phyloP scores from a whole-genome alignment of 2,888 invertebrate genomes.

The Darwinula stevensoni region DNA sequence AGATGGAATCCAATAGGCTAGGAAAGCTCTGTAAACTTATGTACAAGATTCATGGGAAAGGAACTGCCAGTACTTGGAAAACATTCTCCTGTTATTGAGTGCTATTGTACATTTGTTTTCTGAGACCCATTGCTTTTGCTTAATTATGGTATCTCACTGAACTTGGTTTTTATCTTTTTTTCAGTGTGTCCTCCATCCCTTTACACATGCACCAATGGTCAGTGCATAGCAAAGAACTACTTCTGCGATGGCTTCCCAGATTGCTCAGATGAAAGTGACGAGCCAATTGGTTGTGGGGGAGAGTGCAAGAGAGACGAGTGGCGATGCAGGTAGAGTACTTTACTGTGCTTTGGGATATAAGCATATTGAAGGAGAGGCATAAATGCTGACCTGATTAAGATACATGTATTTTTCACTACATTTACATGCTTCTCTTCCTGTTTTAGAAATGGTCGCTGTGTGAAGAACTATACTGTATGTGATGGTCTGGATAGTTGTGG shows the following conservation, averaged over 20 bases:
- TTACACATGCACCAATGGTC: constrained; percentile 26
- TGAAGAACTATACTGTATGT: constrained; percentile 11
- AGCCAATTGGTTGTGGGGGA: constrained; percentile 24
- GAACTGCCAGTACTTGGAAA: too few relatives aligned
- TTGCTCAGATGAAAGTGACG: constrained; percentile 35
- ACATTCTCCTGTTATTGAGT: too few relatives aligned
- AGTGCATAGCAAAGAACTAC: constrained; percentile 26
- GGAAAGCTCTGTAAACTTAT: too few relatives aligned
- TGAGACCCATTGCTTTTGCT: too few relatives aligned
- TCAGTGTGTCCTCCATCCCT: too few relatives aligned
- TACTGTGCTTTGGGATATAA: not conserved
- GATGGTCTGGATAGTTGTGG: constrained; percentile 12
- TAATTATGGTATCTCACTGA: not conserved
- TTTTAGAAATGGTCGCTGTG: constrained; percentile 13
- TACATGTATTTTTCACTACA: too few relatives aligned
- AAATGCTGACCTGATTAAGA: too few relatives aligned
- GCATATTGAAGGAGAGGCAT: not conserved
- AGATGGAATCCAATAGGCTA: too few relatives aligned
- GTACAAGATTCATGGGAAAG: too few relatives aligned
- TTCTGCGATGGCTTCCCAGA: constrained; percentile 34
- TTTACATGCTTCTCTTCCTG: too few relatives aligned
- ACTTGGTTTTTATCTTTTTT: not conserved
- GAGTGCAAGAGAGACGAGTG: constrained; percentile 11
- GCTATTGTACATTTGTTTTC: too few relatives aligned
- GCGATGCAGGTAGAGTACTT: constrained; percentile 10